Conservation (phyloP, 2,888 invertebrate species). For the Zonitis immaculata region DNA sequence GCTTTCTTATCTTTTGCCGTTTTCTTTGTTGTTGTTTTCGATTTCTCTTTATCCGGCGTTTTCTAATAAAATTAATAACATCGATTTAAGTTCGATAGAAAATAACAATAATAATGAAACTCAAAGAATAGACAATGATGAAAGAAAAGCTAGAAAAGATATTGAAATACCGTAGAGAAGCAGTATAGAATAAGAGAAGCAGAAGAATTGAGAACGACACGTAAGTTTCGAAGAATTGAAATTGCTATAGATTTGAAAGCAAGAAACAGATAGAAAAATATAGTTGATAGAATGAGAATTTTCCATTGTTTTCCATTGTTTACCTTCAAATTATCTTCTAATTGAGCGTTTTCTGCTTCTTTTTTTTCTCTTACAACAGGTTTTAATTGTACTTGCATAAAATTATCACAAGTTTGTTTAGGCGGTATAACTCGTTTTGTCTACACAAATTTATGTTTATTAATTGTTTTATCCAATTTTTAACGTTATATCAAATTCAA, state of each 20-base stretch:
- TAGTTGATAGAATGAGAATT: conserved; percentile 5
- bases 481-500: neutral
- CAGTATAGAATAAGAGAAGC: conserved; percentile 1
- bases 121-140: conserved; percentile 7
- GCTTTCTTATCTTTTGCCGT: conserved; percentile 32
- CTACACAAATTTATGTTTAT: conserved; percentile 39
- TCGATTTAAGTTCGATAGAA: conserved; percentile 1
- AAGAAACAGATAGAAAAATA: neutral
- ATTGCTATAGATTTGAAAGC: conserved; percentile 8
- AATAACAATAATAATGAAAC: conserved; percentile 7
- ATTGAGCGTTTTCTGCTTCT: conserved; percentile 41
- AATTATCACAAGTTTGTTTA: conserved; percentile 53
- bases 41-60: conserved; percentile 32
- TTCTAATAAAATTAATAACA: conserved; percentile 28
- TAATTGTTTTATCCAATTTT: conserved; percentile 9
- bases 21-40: conserved; percentile 33
- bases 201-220: conserved; percentile 11
- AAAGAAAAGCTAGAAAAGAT: conserved; percentile 10
- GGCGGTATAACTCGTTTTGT: conserved; percentile 49
- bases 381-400: conserved; percentile 59
- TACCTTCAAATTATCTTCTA: conserved; percentile 47
- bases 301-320: conserved; percentile 18
- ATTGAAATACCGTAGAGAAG: conserved; percentile 7
- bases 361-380: conserved; percentile 51
- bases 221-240: conserved; percentile 4